phyloP scores from a whole-genome alignment of 92 coral and sea anemone genomes.

The Pocillopora grandis region DNA sequence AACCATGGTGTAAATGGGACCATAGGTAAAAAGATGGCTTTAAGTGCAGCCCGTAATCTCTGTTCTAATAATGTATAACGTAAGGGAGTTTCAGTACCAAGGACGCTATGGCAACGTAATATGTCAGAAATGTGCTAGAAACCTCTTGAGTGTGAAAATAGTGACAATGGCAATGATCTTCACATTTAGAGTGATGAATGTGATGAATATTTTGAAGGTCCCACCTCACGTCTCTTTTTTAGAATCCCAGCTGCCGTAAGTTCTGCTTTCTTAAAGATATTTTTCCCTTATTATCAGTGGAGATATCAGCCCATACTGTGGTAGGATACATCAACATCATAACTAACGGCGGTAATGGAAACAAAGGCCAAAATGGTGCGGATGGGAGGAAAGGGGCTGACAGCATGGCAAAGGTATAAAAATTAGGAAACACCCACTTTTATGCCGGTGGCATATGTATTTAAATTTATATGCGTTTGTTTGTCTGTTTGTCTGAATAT shows the following conservation, averaged over 20 bases:
- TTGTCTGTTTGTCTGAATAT: too few species aligned
- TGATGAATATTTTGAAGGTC: not conserved
- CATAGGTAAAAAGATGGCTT: not conserved
- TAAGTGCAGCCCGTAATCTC: too few species aligned
- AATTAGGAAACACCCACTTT: not conserved
- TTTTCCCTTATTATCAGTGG: not conserved
- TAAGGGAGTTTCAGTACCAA: not conserved
- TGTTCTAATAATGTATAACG: too few species aligned
- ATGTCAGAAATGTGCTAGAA: too few species aligned
- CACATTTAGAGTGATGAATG: too few species aligned
- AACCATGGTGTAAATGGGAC: not conserved
- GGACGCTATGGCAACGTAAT: too few species aligned
- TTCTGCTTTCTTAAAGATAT: not conserved
- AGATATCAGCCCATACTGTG: not conserved
- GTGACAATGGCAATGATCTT: too few species aligned
- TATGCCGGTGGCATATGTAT: not conserved
- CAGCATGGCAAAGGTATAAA: not conserved
- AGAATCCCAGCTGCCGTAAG: not conserved
- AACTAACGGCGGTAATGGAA: slow-evolving; percentile 14
- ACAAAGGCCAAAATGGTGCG: not conserved
- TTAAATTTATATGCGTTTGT: not conserved
- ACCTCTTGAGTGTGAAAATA: too few species aligned
- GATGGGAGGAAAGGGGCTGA: not conserved
- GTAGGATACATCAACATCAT: not conserved
- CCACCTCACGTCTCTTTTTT: not conserved